Evolutionary conservation across 2,113 vertebrate species (phyloP).

Genomic region (Laterallus jamaicensis): DNA sequence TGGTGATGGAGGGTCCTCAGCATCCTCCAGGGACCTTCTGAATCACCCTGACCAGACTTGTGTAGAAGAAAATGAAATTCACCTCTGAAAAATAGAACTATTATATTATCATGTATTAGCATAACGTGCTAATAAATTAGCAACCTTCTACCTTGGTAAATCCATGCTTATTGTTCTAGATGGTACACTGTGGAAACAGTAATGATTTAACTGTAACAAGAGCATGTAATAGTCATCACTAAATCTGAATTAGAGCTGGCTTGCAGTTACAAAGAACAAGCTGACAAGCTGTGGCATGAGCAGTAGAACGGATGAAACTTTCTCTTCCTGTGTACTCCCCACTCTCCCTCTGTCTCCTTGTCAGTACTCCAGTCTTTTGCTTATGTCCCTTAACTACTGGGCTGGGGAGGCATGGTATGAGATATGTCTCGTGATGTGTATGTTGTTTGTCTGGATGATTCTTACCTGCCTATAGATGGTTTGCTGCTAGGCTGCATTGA

Average conservation of each 20-base stretch:
- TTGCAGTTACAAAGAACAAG: neutral
- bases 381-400: rapidly evolving
- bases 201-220: neutral
- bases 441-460: neutral
- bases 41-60: neutral
- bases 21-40: neutral
- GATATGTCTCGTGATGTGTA: neutral
- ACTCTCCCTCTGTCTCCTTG: neutral
- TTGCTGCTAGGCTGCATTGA: neutral
- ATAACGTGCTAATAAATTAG: neutral
- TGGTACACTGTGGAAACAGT: neutral
- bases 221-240: neutral
- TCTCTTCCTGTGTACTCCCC: neutral
- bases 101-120: neutral
- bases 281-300: neutral
- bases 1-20: neutral
- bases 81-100: neutral
- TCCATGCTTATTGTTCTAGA: neutral
- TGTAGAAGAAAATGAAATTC: neutral
- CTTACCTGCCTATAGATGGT: rapidly evolving
- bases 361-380: neutral
- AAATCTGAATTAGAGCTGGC: neutral
- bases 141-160: neutral
- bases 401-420: rapidly evolving
- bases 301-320: neutral